Base-by-base conservation (phyloP, 2,113 vertebrate species). In the Phylloscopus trochiloides region DNA sequence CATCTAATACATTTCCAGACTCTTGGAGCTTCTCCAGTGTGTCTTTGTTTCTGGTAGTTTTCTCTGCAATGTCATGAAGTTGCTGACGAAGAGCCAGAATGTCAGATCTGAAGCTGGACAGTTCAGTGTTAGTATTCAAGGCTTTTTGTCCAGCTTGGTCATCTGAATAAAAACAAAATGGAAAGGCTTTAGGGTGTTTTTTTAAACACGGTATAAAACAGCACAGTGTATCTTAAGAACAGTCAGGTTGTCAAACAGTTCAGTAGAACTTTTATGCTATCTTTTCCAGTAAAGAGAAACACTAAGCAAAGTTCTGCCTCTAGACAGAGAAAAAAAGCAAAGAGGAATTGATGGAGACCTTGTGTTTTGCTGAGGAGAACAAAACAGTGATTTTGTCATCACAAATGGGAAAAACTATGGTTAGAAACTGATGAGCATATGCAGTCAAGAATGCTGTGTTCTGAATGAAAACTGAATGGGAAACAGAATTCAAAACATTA, bases 71-170 rank as follows among this genome's bases (percentile, higher is more conserved):
- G 57, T 98, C 98, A 73, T 97, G 98, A 92, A 99, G 98, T 73
- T 99, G 99, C 94, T 98, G 98, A 83, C 98, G 98, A 65, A 99
- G 98, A 63, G 97, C 96, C 88, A 98, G 97, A 92, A 99, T 98
- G 72, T 99, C 98, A 90, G 98, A 98, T 97, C 98, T 98, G 96
- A 99, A 99, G 92, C 97, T 98, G 93, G 99, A 99, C 89, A 99
- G 98, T 92, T 99, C 99, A 78, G 98, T 98, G 95, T 98, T 99
- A 94, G 99, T 99, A 93, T 98, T 99, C 79, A 98, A 95, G 8
- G 98, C 98, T 97, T 99, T 99, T 95, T 98, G 97, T 65, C 98
- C 99, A 26, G 99, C 96, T 96, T 99, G 98, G 94, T 99, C 98
- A 96, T 99, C 99, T 99, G 65, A 2, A 4, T 14, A 94, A 80